phyloP scores from a whole-genome alignment of 2,113 vertebrate genomes.

The Cygnus atratus region DNA sequence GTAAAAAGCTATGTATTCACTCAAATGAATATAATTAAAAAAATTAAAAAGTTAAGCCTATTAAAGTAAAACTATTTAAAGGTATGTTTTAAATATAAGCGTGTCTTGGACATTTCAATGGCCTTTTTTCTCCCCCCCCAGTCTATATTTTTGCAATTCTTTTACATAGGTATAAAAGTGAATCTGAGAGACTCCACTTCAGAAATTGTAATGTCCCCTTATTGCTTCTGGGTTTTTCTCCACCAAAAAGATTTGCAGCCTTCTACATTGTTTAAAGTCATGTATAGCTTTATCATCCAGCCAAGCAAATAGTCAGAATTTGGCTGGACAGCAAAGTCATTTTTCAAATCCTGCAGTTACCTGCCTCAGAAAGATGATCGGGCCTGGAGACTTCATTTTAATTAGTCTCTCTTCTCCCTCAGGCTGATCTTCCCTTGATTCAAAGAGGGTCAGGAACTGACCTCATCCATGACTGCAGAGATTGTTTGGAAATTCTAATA shows the following conservation, averaged over 20 bases:
- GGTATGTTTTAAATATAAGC: background rate
- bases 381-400: conserved; percentile 18
- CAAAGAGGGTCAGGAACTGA: background rate
- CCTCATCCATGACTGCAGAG: background rate
- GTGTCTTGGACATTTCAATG: background rate
- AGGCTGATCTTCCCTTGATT: background rate
- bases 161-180: background rate
- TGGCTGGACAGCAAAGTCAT: background rate
- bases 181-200: background rate
- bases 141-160: background rate
- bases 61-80: background rate
- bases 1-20: background rate
- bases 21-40: background rate
- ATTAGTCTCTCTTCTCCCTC: conserved; percentile 22
- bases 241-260: background rate
- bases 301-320: conserved; percentile 32
- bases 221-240: background rate
- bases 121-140: background rate
- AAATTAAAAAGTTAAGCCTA: background rate
- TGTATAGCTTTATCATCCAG: conserved; percentile 12
- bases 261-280: background rate
- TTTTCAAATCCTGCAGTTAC: conserved; percentile 26
- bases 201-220: background rate
- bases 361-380: background rate
- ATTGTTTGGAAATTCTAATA: background rate